phyloP scores from a whole-genome alignment of 2,113 vertebrate genomes.

The Protobothrops mucrosquamatus region DNA sequence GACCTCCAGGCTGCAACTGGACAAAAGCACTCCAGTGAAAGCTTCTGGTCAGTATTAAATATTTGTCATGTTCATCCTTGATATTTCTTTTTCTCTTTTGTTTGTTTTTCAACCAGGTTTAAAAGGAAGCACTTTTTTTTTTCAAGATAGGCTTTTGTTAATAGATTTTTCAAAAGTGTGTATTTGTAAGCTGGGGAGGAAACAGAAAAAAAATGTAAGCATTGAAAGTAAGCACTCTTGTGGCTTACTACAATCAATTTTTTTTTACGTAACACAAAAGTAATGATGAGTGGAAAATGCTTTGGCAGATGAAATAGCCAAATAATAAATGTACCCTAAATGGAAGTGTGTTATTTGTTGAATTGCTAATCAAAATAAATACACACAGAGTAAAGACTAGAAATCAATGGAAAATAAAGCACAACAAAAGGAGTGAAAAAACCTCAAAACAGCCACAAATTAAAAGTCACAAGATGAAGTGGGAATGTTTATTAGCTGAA shows the following conservation, averaged over 20 bases:
- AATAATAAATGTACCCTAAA: background rate
- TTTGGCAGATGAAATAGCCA: background rate
- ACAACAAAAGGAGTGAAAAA: background rate
- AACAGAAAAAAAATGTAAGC: background rate
- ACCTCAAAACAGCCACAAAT: background rate
- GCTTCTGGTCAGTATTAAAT: background rate
- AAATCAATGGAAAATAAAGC: background rate
- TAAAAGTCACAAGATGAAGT: background rate
- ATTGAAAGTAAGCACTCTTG: background rate
- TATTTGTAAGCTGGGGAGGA: background rate
- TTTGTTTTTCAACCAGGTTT: background rate
- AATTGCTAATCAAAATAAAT: background rate
- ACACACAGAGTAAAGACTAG: background rate
- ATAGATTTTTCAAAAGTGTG: background rate
- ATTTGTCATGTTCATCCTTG: background rate
- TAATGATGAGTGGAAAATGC: background rate
- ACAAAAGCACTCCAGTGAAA: background rate
- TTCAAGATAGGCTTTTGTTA: constrained; percentile 2
- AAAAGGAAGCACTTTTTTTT: background rate
- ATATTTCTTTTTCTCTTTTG: background rate
- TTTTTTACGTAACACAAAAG: background rate
- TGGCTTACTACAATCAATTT: background rate
- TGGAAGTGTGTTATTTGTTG: background rate
- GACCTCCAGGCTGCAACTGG: background rate
- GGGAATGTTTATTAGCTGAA: background rate